Percentiles rank a stretch among this genome's conserved stretches.
phyloP scores from a whole-genome alignment of 2,888 invertebrate genomes.

The Diploptera punctata region DNA sequence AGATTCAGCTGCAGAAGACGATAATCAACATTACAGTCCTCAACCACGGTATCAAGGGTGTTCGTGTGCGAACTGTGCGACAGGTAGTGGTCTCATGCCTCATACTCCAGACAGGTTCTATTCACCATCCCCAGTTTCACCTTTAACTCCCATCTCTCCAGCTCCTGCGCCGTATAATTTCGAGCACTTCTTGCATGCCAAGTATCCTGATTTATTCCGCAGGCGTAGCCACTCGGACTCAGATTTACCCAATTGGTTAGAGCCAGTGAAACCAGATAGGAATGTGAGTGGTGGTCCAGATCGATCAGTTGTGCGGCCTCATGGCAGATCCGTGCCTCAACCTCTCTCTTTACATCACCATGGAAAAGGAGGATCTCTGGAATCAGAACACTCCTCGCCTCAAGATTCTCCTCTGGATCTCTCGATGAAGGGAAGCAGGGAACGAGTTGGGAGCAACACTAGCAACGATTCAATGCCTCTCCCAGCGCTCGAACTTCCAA shows the following conservation, averaged over 20 bases:
- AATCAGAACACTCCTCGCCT: conserved; percentile 63
- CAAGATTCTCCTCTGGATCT: conserved; percentile 88
- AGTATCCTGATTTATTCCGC: conserved; percentile 67
- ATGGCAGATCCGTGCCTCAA: conserved; percentile 44
- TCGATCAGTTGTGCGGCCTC: conserved; percentile 50
- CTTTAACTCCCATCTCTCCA: conserved; percentile 57
- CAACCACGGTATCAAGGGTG: conserved; percentile 52
- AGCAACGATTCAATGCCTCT: conserved; percentile 48
- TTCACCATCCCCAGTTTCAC: conserved; percentile 64
- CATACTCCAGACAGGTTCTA: conserved; percentile 57
- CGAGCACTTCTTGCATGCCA: conserved; percentile 68
- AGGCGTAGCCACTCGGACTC: conserved; percentile 71
- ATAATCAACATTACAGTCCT: conserved; percentile 42
- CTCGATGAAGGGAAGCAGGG: conserved; percentile 70
- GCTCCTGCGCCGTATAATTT: conserved; percentile 65
- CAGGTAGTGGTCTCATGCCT: conserved; percentile 50
- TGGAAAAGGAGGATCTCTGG: conserved; percentile 58
- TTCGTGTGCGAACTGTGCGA: conserved; percentile 49
- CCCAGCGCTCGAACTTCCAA: conserved; percentile 46
- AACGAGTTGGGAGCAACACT: conserved; percentile 49
- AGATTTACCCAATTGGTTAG: conserved; percentile 65
- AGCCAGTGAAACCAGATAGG: conserved; percentile 55
- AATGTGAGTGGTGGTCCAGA: conserved; percentile 46
- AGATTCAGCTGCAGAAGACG: conserved; percentile 45
- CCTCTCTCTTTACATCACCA: conserved; percentile 50